Base-by-base conservation (phyloP, 1,140 invertebrate genomes). In the Bombus turneri region DNA sequence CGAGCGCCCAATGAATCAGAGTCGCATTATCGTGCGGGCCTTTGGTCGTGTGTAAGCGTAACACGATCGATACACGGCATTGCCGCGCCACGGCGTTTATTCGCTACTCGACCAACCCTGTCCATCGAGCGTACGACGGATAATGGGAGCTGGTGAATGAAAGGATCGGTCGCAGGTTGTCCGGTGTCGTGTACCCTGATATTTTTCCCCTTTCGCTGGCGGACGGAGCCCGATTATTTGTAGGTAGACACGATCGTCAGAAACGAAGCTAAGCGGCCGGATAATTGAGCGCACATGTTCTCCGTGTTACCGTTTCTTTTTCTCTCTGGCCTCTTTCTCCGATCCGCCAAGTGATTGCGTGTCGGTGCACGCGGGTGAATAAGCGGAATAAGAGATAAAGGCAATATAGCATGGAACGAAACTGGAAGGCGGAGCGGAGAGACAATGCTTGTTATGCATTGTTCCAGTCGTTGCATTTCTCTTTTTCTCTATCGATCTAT, bases 381-480 rank as follows among this genome's bases (percentile, higher is more conserved):
- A 68, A 83, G 68, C 82, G 59, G 87, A 90, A 82, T 90, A 83
- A 91, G 90, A 92, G 92, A 93, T 92, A 92, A 87, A 92, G 84
- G 88, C 90, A 89, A 92, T 91, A 92, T 85, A 88, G 80, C 83
- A 84, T 76, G 87, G 85, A 88, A 90, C 87, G 91, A 88, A 92
- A 92, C 92, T 91, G 91, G 86, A 91, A 87, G 91, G 91, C 91
- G 91, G 92, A 89, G 92, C 81, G 85, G 83, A 91, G 88, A 89
- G 91, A 93, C 92, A 93, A 93, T 93, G 91, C 92, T 93, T 87
- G 92, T 93, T 92, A 93, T 91, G 92, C 91, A 92, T 93, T 93
- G 92, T 93, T 93, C 88, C 64, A 68, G 5, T 53, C 41, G 31
- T 59, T 74, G 41, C 15, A 4, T 72, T n/a, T 31, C 22, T 43